Conservation (phyloP, 2,113 vertebrate genomes). For the Carettochelys insculpta region DNA sequence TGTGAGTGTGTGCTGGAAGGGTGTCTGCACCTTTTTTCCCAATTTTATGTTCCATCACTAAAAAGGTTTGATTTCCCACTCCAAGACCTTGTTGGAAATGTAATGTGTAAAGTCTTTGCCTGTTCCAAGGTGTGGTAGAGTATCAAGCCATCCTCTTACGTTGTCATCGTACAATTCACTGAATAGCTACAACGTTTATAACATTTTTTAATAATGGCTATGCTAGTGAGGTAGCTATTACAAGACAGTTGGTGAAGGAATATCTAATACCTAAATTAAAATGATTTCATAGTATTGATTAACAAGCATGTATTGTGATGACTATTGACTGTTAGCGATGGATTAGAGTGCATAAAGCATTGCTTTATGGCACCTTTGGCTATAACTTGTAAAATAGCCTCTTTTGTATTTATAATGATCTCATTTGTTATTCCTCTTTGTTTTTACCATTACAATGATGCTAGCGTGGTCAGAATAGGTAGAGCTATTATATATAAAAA, state of each 20-base stretch:
- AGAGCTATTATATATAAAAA: conserved; percentile 26
- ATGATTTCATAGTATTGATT: conserved; percentile 50
- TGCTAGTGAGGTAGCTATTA: not conserved
- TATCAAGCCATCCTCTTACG: not conserved
- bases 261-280: conserved; percentile 23
- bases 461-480: not conserved
- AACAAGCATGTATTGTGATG: conserved; percentile 19
- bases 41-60: not conserved
- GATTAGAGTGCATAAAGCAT: conserved; percentile 20
- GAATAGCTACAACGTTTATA: not conserved
- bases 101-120: not conserved
- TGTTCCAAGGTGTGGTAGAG: not conserved
- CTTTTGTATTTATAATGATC: conserved; percentile 9
- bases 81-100: not conserved
- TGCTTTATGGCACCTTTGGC: conserved; percentile 35
- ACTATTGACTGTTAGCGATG: conserved; percentile 38
- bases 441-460: conserved; percentile 15
- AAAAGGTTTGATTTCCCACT: not conserved
- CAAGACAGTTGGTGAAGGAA: conserved; percentile 5
- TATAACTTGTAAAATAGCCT: not conserved
- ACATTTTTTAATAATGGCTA: not conserved
- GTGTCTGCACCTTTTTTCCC: not conserved
- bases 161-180: not conserved
- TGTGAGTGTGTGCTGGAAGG: not conserved
- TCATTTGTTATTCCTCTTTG: conserved; percentile 35